These are phyloP conservation scores for Drosophila hydei DNA, from an alignment of 1,140 invertebrate genomes.

Conservation along the genomic window DNA sequence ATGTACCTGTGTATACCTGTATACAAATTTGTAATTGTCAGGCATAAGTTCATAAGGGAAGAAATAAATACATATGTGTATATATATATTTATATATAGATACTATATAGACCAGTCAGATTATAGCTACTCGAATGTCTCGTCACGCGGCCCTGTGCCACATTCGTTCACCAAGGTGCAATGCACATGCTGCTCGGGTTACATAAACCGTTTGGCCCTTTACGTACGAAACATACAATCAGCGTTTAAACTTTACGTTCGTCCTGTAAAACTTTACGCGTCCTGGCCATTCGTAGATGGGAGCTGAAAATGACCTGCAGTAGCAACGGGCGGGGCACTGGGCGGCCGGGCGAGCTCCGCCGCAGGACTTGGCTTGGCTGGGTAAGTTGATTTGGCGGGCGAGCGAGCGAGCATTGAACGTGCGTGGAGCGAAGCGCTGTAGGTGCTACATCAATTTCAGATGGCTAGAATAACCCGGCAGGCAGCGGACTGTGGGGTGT, in stretches of 20 bases:
- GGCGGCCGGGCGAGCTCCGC: not conserved
- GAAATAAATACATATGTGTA: not conserved
- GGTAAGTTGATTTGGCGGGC: constrained; percentile 27
- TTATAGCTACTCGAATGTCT: constrained; percentile 23
- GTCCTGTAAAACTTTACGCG: constrained; percentile 75
- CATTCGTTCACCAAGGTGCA: constrained; percentile 17
- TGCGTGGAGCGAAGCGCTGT: constrained; percentile 58
- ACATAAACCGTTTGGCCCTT: constrained; percentile 45
- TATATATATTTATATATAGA: not conserved
- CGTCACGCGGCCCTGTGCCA: constrained; percentile 14
- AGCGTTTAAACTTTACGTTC: constrained; percentile 72
- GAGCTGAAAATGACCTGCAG: constrained; percentile 67
- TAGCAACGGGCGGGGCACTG: not conserved
- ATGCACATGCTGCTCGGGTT: constrained; percentile 48
- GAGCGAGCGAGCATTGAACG: constrained; percentile 53
- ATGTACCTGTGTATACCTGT: not conserved
- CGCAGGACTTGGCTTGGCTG: not conserved
- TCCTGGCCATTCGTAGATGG: constrained; percentile 34
- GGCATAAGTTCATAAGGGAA: too few relatives aligned
- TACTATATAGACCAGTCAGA: constrained; percentile 2
- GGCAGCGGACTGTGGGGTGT: constrained; percentile 13
- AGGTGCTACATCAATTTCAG: constrained; percentile 80
- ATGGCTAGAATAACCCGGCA: constrained; percentile 55
- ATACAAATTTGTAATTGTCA: not conserved
- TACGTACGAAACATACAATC: constrained; percentile 52